Conservation (phyloP, 2,797 vertebrate genomes). For the Paratrypauchen microcephalus region DNA sequence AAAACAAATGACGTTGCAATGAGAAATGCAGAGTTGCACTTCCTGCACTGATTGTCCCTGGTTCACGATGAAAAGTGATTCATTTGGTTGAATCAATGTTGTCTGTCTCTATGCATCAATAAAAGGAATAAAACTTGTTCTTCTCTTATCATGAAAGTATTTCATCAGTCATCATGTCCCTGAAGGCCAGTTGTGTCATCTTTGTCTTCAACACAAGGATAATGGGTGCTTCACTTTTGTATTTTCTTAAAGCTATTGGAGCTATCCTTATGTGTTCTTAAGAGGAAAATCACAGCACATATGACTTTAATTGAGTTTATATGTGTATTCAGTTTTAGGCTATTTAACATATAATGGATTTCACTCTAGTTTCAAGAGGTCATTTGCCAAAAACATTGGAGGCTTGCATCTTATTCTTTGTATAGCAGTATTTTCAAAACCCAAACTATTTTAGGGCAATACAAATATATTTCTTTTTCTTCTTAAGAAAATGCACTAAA, state of each 20-base stretch:
- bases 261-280: background rate
- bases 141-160: background rate
- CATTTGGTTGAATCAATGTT: background rate
- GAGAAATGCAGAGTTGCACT: background rate
- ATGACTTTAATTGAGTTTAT: background rate
- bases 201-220: background rate
- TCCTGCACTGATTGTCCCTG: background rate
- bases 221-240: background rate
- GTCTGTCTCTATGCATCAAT: background rate
- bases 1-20: background rate
- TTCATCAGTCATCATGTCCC: background rate
- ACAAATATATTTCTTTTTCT: background rate
- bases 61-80: background rate
- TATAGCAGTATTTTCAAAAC: background rate
- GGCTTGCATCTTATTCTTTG: background rate
- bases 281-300: background rate
- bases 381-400: background rate
- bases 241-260: background rate
- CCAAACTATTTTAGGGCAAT: background rate
- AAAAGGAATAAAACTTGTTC: slow-evolving; percentile 8
- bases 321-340: background rate
- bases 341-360: background rate
- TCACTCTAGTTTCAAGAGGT: background rate
- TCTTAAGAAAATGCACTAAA: no score
- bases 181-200: no score